Evolutionary conservation across 2,113 vertebrate species (phyloP).

Genomic region (Burhinus bistriatus): DNA sequence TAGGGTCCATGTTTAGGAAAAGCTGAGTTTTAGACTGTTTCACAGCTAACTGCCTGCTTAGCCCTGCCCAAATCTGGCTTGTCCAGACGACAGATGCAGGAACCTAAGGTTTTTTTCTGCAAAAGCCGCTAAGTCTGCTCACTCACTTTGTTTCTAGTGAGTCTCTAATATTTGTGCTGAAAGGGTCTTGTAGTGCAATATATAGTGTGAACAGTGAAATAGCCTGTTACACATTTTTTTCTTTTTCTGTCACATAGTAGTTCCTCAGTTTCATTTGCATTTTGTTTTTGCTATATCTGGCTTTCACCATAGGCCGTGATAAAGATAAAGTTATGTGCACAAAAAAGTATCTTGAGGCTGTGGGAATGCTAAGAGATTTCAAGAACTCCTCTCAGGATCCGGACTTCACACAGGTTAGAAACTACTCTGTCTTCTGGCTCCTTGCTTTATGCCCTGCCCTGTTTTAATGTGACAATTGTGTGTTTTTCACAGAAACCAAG

Average conservation of each 20-base stretch:
- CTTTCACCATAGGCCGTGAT: conserved; percentile 81
- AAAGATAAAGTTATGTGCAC: conserved; percentile 80
- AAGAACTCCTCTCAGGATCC: conserved; percentile 84
- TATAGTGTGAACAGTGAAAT: background rate
- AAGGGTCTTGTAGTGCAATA: background rate
- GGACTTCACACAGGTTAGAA: conserved; percentile 87
- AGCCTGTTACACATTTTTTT: rapidly evolving
- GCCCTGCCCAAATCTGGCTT: background rate
- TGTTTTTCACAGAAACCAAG: background rate
- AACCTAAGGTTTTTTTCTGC: background rate
- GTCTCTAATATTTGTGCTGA: background rate
- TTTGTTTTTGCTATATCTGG: background rate
- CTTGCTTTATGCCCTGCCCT: background rate
- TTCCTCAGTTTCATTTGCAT: background rate
- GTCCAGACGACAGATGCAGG: background rate
- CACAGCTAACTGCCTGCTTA: background rate
- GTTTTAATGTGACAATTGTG: background rate
- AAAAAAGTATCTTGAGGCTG: conserved; percentile 85
- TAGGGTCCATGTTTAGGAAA: background rate
- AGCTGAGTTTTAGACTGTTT: background rate
- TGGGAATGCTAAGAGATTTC: conserved; percentile 92
- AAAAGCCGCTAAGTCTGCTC: background rate
- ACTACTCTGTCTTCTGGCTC: background rate
- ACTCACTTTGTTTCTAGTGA: background rate
- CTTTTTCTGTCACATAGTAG: background rate